Evolutionary conservation across 1,140 invertebrate species (phyloP), one percentile per base, ranked within the genome.

Genomic region (Caenorhabditis remanei): DNA sequence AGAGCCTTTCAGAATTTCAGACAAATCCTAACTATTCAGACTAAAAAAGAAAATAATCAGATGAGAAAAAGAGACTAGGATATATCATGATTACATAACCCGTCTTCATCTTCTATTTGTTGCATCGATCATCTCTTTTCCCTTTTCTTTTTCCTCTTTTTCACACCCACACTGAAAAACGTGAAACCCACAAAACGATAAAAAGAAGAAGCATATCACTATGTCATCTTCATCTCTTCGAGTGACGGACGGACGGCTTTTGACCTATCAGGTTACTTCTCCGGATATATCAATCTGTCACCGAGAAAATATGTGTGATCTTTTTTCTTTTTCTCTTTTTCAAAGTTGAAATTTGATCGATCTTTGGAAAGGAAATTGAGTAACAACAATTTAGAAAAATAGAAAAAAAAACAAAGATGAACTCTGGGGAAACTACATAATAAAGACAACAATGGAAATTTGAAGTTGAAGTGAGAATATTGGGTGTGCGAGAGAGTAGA

Each of bases 161-260:
- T 65, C 61, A 65, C 61, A 65, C 61, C 61, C 61, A 65, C 61
- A 65, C 24, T 65, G 21, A 41, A 40, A 65, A 65, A 40, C 61
- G 61, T 65, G 61, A 65, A 65, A 65, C 21, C 61, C 61, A 24
- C 61, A 65, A 65, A 40, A 61, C 9, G 50, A 61, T 61, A 61
- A 65, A 40, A 65, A 65, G 61, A 65, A 65, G 61, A 65, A 58
- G 13, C 55, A 58, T 58, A 58, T 58, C 55, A 58, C 55, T 32
- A 58, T n/a, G 14, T n/a, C 14, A 19, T 58, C n/a, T 58, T 58
- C 55, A 58, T 58, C 16, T 53, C 55, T 58, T 58, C 55, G n/a
- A 58, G 55, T 58, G 55, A 58, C 55, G n/a, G 55, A 32, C 32
- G 9, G 50, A 16, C 55, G 55, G 55, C 55, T 58, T 58, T 58